These are phyloP conservation scores for Buathra laborator DNA, from an alignment of 2,888 invertebrate species.

Conservation along the genomic window DNA sequence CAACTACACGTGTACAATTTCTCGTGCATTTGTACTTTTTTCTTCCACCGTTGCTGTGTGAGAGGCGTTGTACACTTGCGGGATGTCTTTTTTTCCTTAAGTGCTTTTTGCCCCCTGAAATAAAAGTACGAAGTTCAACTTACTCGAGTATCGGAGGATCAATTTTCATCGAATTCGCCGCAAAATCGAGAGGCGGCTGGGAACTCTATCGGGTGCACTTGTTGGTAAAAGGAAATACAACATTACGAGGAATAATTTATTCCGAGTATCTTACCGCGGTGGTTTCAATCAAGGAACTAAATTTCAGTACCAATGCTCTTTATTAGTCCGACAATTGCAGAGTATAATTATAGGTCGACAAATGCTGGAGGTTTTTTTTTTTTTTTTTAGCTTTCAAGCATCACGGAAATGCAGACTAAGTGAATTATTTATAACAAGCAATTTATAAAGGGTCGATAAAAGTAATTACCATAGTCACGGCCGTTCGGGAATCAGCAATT, in stretches of 20 bases:
- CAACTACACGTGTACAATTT: slow-evolving; percentile 17
- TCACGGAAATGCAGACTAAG: background rate
- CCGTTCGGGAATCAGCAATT: background rate
- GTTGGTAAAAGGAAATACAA: slow-evolving; percentile 32
- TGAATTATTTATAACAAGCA: background rate
- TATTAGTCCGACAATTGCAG: background rate
- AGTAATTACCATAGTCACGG: background rate
- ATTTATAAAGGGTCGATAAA: background rate
- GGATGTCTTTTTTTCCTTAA: slow-evolving; percentile 25
- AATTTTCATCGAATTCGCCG: slow-evolving; percentile 42
- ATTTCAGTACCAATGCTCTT: background rate
- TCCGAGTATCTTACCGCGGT: background rate
- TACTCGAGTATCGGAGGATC: slow-evolving; percentile 24
- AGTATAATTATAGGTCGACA: background rate
- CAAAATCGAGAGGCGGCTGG: slow-evolving; percentile 14
- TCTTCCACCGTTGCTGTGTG: background rate
- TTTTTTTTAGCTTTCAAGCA: too few relatives aligned
- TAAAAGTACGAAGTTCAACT: slow-evolving; percentile 10
- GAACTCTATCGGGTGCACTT: slow-evolving; percentile 15
- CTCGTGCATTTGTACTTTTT: background rate
- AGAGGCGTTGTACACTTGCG: background rate
- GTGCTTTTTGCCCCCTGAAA: slow-evolving; percentile 39
- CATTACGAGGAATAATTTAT: slow-evolving; percentile 42
- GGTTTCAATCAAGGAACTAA: background rate
- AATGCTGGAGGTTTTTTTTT: too few relatives aligned